Base-by-base conservation (phyloP, 2,797 vertebrate species). In the Heteromormyrus szaboi region DNA sequence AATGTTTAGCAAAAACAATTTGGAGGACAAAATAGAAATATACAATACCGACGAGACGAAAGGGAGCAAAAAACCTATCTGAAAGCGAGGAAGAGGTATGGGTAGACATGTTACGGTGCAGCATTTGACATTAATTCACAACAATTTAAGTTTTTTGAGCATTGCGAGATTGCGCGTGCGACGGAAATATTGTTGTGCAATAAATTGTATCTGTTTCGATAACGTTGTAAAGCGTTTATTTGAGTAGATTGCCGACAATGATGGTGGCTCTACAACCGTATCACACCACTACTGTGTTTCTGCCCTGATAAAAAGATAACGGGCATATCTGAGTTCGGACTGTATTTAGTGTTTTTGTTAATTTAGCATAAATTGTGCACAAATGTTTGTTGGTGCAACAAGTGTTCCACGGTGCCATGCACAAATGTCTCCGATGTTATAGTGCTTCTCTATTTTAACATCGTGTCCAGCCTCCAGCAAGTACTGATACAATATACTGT, bases 241-340 rank as follows among this genome's bases (percentile, higher is more conserved):
- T 86, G 25, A 85, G 72, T 85, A 22, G 44, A 76, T 54, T 88
- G 53, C 87, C 89, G 88, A 91, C 88, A 89, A 89, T 89, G 87
- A 91, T 91, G 91, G 68, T 89, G 89, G 89, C 53, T 88, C 29
- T 89, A 46, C 62, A 22, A 25, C 19, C 17, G 88, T 88, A 56
- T 54, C 37, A 22, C 87, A 79, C 19, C 59, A 89, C 76, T 54
- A 87, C 8, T 79, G 89, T 87, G 56, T 8, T 41, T 12, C 6
- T 85, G 85, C 54, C 51, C 41, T 76, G 56, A 41, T 54, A 17
- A 72, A 72, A 72, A 76, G 62, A 44, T 50, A 50, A 72, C 51
- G 17, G 12, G 37, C 44, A 88, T 22, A 51, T 22, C 79, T 25
- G 87, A 87, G 22, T 87, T 62, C 19, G 19, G 53, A 50, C 62